Evolutionary conservation across 2,797 vertebrate species (phyloP).

Genomic region (Spatula versicolor): DNA sequence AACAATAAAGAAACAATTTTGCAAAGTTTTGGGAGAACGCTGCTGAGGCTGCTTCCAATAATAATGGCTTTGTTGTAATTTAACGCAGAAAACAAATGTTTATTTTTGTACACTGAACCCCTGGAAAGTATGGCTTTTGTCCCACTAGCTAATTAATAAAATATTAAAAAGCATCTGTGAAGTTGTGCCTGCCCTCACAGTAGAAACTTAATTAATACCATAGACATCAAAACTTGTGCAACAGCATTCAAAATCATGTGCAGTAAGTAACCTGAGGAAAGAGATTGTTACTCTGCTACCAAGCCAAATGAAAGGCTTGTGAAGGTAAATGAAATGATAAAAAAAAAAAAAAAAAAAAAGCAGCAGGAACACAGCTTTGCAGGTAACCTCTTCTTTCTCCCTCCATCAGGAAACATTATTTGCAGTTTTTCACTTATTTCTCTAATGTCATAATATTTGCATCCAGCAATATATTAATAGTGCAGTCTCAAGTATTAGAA

Average conservation of each 20-base stretch:
- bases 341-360: background rate
- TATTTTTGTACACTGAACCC: constrained; percentile 48
- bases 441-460: background rate
- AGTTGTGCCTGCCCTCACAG: constrained; percentile 11
- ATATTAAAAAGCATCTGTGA: constrained; percentile 37
- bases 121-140: background rate
- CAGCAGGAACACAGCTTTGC: background rate
- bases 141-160: constrained; percentile 56
- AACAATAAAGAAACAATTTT: background rate
- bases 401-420: background rate
- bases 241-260: constrained; percentile 10
- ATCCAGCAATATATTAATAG: background rate
- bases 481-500: background rate
- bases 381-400: constrained; percentile 1
- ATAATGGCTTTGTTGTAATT: background rate
- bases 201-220: constrained; percentile 26
- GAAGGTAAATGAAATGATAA: constrained; percentile 15
- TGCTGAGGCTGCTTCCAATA: background rate
- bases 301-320: background rate
- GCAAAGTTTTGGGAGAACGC: background rate
- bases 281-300: background rate
- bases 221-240: constrained; percentile 19
- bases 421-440: background rate
- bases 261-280: constrained; percentile 4
- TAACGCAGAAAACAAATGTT: background rate